phyloP scores from a whole-genome alignment of 2,797 vertebrate genomes.

The Takifugu ocellatus region DNA sequence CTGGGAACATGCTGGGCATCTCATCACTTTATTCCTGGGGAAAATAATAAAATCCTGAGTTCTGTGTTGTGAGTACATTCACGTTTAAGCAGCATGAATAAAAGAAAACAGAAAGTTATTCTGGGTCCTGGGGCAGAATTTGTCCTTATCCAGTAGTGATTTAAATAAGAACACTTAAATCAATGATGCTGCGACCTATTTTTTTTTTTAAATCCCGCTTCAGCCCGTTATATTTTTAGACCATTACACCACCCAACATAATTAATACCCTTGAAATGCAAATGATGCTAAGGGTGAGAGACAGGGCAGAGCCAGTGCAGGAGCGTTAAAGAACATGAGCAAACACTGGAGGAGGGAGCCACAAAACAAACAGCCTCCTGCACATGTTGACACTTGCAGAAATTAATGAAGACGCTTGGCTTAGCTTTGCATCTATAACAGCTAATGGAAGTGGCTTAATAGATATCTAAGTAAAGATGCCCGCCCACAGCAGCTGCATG shows the following conservation, averaged over 20 bases:
- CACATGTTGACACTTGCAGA: neutral
- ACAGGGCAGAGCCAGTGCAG: neutral
- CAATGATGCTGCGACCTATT: neutral
- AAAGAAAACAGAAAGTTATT: slow-evolving; percentile 37
- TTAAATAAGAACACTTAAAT: neutral
- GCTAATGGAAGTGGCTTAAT: slow-evolving; percentile 26
- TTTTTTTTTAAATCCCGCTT: no score
- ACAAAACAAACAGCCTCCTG: neutral
- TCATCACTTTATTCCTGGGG: slow-evolving; percentile 16
- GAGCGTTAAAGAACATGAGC: neutral
- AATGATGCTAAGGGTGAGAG: neutral
- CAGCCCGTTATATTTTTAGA: neutral
- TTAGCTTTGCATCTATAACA: slow-evolving; percentile 15
- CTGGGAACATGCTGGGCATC: slow-evolving; percentile 23
- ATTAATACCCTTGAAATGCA: neutral
- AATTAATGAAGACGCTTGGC: neutral
- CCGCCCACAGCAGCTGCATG: slow-evolving; percentile 9
- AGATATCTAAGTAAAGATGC: slow-evolving; percentile 2
- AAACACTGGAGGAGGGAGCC: neutral
- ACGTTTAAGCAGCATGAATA: slow-evolving; percentile 19
- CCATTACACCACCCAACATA: neutral
- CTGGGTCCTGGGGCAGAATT: slow-evolving; percentile 34
- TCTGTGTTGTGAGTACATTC: slow-evolving; percentile 4
- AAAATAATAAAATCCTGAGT: slow-evolving; percentile 15
- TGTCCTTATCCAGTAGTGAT: slow-evolving; percentile 10